A percentile compares a stretch with the other conserved stretches of the same genome.
Evolutionary conservation across 2,888 invertebrate genomes (phyloP).

Genomic region (Eustalomyia histrio): DNA sequence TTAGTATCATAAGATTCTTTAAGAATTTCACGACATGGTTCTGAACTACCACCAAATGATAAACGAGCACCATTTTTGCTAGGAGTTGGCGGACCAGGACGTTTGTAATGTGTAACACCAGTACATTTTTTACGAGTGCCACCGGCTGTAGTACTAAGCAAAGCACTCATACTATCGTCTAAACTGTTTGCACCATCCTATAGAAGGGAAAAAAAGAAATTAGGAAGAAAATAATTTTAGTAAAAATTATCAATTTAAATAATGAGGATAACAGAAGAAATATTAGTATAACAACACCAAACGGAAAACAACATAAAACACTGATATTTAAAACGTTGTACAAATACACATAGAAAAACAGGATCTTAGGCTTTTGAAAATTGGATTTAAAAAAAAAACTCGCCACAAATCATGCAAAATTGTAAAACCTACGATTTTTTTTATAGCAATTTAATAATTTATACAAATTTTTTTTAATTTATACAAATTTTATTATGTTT

Average conservation of each 20-base stretch:
- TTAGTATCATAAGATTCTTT: conserved; percentile 80
- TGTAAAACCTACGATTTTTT: background rate
- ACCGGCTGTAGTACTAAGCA: conserved; percentile 75
- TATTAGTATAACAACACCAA: conserved; percentile 26
- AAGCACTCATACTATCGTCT: conserved; percentile 78
- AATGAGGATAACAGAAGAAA: background rate
- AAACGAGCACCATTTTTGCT: conserved; percentile 89
- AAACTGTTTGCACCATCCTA: conserved; percentile 74
- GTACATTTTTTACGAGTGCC: conserved; percentile 80
- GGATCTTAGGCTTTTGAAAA: background rate
- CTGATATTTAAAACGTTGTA: background rate
- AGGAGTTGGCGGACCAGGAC: conserved; percentile 92
- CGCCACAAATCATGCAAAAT: conserved; percentile 22
- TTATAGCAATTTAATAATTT: background rate
- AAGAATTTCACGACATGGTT: conserved; percentile 81
- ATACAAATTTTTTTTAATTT: background rate
- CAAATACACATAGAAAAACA: background rate
- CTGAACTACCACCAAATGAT: conserved; percentile 81
- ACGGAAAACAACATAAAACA: background rate
- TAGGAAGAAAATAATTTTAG: background rate
- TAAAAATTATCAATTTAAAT: conserved; percentile 24
- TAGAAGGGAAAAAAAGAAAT: conserved; percentile 15
- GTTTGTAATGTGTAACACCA: conserved; percentile 88
- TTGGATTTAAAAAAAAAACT: background rate
- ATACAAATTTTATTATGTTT: too few relatives aligned